These are phyloP conservation scores for Zelostemma sp. DNA, from an alignment of 1,140 invertebrate species.

Conservation along the genomic window DNA sequence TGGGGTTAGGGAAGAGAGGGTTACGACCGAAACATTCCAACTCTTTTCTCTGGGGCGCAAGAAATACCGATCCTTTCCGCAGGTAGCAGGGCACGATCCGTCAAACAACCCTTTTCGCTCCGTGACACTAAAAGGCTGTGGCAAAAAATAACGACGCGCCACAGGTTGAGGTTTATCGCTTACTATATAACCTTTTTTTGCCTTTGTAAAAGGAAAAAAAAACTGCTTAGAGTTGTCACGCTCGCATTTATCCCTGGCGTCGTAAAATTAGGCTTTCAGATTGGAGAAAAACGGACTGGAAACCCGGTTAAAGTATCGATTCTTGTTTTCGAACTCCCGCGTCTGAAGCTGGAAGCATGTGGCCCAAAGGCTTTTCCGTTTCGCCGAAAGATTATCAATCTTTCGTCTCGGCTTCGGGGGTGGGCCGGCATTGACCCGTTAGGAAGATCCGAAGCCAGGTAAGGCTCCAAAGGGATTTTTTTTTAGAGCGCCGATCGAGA, in stretches of 20 bases:
- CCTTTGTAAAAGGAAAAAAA: background rate
- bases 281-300: no score
- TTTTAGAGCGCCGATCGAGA: constrained; percentile 10
- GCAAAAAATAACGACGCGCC: background rate
- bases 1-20: constrained; percentile 52
- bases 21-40: constrained; percentile 41
- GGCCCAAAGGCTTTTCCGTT: constrained; percentile 4
- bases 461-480: constrained; percentile 10
- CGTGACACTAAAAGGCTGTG: constrained; percentile 16
- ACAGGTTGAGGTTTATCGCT: constrained; percentile 27
- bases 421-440: constrained; percentile 36
- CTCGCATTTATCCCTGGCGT: background rate
- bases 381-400: constrained; percentile 18
- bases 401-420: constrained; percentile 28
- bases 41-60: constrained; percentile 37
- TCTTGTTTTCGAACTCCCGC: no score
- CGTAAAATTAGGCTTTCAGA: background rate
- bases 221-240: background rate
- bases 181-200: background rate
- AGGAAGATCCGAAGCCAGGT: constrained; percentile 16
- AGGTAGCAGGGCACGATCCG: constrained; percentile 49
- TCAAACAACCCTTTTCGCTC: constrained; percentile 57
- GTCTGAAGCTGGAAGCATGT: background rate
- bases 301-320: no score
- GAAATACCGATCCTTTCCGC: constrained; percentile 24